Base-by-base conservation (phyloP, 2,113 vertebrate species). In the Sinosuthora webbiana region DNA sequence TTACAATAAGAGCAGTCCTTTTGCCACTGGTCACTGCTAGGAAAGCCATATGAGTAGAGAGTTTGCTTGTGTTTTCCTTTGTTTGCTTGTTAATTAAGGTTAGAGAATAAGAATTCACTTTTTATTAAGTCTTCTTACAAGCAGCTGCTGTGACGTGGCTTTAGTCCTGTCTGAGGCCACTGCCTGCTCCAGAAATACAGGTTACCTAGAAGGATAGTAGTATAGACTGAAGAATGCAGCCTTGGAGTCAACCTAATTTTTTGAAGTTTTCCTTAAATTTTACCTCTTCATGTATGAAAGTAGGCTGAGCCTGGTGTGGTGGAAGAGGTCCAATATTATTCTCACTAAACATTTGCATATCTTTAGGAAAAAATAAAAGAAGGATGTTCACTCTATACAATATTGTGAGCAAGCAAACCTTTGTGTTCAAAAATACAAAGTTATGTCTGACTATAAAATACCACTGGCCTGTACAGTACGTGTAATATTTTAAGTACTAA, bases 81-180 rank as follows among this genome's bases (percentile, higher is more conserved):
- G 13, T 49, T 65, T 49, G 5, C n/a, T 47, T 18, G 15, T 52
- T 83, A 91, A 31, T 21, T 62, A 82, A 85, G 8, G 13, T 28
- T 79, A 76, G n/a, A 79, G 56, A 89, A 37, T 56, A 76, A 62
- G 14, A 62, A 73, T 49, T 76, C 35, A 62, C 15, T 85, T 89
- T 84, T 78, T 59, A 44, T 45, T 82, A 57, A 39, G 55, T 70
- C 53, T 78, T 86, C 18, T 39, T 87, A 39, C 7, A 59, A 62
- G n/a, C 10, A 55, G 56, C 15, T 80, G 11, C 19, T 13, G 10
- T 37, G 33, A 19, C 0, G 0, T 56, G 25, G 41, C 39, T 28
- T 63, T 65, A 45, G 53, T 20, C 39, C 45, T 53, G 24, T 49
- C 21, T 73, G 68, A 86, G 59, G 63, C n/a, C 30, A 14, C 49